These are phyloP conservation scores for Eospalax fontanierii DNA, from an alignment of 2,797 vertebrate species.

Conservation along the genomic window DNA sequence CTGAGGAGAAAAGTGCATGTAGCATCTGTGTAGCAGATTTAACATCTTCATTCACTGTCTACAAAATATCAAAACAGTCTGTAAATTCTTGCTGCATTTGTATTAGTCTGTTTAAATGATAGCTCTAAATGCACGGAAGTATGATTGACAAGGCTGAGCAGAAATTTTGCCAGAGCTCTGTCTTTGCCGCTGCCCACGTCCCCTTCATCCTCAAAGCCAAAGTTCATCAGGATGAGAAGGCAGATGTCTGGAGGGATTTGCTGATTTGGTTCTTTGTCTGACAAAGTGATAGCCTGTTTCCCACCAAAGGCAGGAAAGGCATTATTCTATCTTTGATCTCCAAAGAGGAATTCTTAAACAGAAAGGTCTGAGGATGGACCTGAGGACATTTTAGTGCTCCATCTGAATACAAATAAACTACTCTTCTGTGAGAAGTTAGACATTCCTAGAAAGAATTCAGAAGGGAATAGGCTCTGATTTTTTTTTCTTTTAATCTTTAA, in stretches of 20 bases:
- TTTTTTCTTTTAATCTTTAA: constrained; percentile 37
- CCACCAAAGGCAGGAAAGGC: constrained; percentile 67
- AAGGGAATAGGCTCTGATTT: background rate
- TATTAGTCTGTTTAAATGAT: background rate
- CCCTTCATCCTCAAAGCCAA: constrained; percentile 9
- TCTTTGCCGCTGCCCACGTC: no score
- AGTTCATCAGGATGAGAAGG: background rate
- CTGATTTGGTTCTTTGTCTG: constrained; percentile 72
- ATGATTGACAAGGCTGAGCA: background rate
- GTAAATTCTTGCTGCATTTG: background rate
- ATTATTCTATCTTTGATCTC: constrained; percentile 79
- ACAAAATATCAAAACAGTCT: background rate
- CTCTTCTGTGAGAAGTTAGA: background rate
- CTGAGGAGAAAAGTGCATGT: background rate
- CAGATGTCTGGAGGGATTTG: constrained; percentile 73
- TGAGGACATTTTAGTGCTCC: background rate
- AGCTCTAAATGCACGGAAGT: background rate
- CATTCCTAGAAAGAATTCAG: constrained; percentile 9
- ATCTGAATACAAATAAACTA: constrained; percentile 56
- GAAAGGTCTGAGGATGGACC: constrained; percentile 62
- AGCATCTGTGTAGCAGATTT: background rate
- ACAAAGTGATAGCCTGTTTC: constrained; percentile 66
- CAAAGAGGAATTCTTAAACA: constrained; percentile 49
- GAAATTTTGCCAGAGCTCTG: background rate
- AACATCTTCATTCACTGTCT: background rate